Conservation (phyloP, 2,888 invertebrate genomes). For the Embidobia sp. region DNA sequence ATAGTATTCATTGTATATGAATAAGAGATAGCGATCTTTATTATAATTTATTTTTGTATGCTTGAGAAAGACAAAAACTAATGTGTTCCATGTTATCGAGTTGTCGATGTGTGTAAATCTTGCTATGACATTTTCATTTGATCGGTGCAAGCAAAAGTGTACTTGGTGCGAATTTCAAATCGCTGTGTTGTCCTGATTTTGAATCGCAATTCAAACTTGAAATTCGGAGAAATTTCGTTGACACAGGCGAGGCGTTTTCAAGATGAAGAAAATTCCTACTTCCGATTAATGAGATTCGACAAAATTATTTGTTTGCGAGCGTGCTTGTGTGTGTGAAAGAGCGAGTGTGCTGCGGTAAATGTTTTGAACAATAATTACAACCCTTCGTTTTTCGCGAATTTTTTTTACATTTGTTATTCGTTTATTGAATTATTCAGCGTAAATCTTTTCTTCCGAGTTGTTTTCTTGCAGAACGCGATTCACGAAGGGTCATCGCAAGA, state of each 20-base stretch:
- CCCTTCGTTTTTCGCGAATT: conserved; percentile 22
- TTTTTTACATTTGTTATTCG: conserved; percentile 6
- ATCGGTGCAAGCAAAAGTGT: conserved; percentile 8
- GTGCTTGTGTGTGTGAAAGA: conserved; percentile 18
- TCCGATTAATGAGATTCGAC: conserved; percentile 19
- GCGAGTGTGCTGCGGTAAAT: background rate
- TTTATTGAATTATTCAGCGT: too few relatives aligned
- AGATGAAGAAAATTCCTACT: conserved; percentile 6
- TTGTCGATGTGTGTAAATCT: conserved; percentile 56
- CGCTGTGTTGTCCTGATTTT: conserved; percentile 6
- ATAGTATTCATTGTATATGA: conserved; percentile 79
- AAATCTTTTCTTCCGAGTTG: too few relatives aligned
- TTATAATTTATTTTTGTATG: conserved; percentile 81
- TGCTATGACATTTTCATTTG: conserved; percentile 26
- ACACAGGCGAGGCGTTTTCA: conserved; percentile 3
- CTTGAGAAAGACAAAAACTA: conserved; percentile 71
- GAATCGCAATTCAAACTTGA: background rate
- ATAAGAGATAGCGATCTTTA: conserved; percentile 77
- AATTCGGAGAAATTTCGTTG: background rate
- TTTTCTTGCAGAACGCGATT: conserved; percentile 10
- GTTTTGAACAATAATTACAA: conserved; percentile 17
- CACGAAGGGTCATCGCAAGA: conserved; percentile 21
- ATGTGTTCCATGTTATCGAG: conserved; percentile 60
- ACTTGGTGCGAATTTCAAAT: conserved; percentile 4
- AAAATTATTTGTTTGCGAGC: conserved; percentile 20